Conservation (phyloP, 2,888 invertebrate genomes). For the Sarcophaga variegata region DNA sequence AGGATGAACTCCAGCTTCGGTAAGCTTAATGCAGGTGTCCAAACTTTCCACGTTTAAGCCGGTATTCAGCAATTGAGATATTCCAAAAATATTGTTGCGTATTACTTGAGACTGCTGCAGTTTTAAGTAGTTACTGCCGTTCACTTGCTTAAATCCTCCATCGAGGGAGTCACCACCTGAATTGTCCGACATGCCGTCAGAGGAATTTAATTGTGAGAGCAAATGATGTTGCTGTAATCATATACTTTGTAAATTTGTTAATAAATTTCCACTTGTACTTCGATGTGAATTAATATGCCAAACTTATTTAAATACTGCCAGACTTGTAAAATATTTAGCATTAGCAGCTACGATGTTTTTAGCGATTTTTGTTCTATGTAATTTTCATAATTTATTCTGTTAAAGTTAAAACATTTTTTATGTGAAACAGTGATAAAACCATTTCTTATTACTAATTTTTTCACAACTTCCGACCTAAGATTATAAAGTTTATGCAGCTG, state of each 20-base stretch:
- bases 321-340: not conserved
- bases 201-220: not conserved
- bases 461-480: no score
- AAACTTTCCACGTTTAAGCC: constrained; percentile 87
- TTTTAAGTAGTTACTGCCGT: constrained; percentile 74
- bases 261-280: not conserved
- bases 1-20: constrained; percentile 87
- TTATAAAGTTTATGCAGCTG: no score
- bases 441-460: no score
- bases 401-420: no score
- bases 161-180: constrained; percentile 45
- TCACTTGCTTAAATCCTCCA: constrained; percentile 66
- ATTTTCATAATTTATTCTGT: no score
- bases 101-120: constrained; percentile 76
- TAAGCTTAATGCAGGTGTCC: constrained; percentile 86
- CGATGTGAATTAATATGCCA: not conserved
- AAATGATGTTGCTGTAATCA: not conserved
- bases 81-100: constrained; percentile 80
- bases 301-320: not conserved
- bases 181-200: constrained; percentile 58
- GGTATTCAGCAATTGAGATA: constrained; percentile 87
- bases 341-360: no score
- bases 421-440: no score
- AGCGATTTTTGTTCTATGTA: no score
- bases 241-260: not conserved